These are phyloP conservation scores for Bergia puertoricense DNA, from an alignment of 92 coral and sea anemone genomes.

Conservation along the genomic window DNA sequence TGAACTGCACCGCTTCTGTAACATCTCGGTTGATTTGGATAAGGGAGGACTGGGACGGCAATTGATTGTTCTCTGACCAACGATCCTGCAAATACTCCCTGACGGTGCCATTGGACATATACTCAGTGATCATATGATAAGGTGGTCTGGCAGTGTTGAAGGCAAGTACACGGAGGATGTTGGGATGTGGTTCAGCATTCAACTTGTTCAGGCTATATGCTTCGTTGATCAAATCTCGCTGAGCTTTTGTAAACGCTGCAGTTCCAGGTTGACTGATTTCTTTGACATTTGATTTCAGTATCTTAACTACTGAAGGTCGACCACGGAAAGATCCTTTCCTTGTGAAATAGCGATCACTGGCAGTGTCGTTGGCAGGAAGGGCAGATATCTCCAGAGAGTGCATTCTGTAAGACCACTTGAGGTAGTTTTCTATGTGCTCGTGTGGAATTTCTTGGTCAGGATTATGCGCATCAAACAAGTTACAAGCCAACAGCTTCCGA, in stretches of 20 bases:
- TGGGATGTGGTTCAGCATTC: background rate
- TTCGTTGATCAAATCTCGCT: slow-evolving; percentile 10
- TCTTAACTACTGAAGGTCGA: background rate
- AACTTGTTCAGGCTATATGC: background rate
- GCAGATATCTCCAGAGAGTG: background rate
- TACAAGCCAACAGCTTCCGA: background rate
- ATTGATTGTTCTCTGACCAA: background rate
- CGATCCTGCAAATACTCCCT: background rate
- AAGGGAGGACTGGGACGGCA: slow-evolving; percentile 1
- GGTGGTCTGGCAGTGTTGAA: slow-evolving; percentile 7
- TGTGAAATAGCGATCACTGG: background rate
- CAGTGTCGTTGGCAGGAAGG: background rate
- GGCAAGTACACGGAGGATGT: background rate
- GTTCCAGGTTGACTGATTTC: background rate
- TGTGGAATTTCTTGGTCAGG: background rate
- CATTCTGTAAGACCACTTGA: background rate
- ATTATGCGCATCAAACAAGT: background rate
- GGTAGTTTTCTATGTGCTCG: background rate
- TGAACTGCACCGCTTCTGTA: background rate
- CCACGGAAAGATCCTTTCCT: background rate
- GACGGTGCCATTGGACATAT: background rate
- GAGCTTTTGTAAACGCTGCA: background rate
- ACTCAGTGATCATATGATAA: slow-evolving; percentile 19
- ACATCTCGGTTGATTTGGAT: background rate
- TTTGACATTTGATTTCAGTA: too few relatives aligned